Percentiles rank a stretch among this genome's conserved stretches.
phyloP scores from a whole-genome alignment of 1,140 invertebrate species.

The Drosophila kikkawai region DNA sequence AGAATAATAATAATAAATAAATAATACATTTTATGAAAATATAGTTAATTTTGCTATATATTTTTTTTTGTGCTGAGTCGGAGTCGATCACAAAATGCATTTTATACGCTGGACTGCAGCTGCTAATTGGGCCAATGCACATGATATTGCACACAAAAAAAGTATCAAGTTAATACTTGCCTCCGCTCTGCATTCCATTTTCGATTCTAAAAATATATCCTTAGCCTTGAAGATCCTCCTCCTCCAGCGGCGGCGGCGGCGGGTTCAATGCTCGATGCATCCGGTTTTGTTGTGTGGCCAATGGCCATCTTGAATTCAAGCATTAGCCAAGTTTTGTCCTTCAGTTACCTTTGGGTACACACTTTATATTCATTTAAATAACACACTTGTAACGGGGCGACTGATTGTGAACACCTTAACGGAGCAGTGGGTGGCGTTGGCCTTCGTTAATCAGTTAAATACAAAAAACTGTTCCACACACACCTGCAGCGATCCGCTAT shows the following conservation, averaged over 20 bases:
- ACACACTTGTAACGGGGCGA: constrained; percentile 10
- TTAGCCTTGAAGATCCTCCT: constrained; percentile 55
- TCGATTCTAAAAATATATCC: constrained; percentile 72
- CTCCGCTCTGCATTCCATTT: constrained; percentile 37
- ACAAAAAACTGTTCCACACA: constrained; percentile 11
- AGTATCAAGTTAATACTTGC: constrained; percentile 31
- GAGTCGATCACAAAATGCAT: constrained; percentile 37
- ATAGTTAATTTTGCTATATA: not conserved
- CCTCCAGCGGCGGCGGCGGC: not conserved
- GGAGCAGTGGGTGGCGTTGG: constrained; percentile 34
- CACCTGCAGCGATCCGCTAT: constrained; percentile 32
- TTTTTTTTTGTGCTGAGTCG: constrained; percentile 11
- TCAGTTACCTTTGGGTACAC: constrained; percentile 4
- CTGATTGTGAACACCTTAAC: constrained; percentile 2
- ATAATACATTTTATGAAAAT: not conserved
- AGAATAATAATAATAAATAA: not conserved
- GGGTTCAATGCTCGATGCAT: constrained; percentile 50
- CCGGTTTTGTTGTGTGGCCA: constrained; percentile 22
- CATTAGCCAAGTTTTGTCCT: constrained; percentile 20
- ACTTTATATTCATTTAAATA: constrained; percentile 12
- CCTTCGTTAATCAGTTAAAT: constrained; percentile 31
- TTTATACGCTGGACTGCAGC: constrained; percentile 50
- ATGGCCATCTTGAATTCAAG: constrained; percentile 15
- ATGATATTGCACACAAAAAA: constrained; percentile 17
- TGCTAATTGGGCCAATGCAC: constrained; percentile 72